Evolutionary conservation across 2,797 vertebrate genomes (phyloP).

Genomic region (Lepidocolaptes lacrymiger): DNA sequence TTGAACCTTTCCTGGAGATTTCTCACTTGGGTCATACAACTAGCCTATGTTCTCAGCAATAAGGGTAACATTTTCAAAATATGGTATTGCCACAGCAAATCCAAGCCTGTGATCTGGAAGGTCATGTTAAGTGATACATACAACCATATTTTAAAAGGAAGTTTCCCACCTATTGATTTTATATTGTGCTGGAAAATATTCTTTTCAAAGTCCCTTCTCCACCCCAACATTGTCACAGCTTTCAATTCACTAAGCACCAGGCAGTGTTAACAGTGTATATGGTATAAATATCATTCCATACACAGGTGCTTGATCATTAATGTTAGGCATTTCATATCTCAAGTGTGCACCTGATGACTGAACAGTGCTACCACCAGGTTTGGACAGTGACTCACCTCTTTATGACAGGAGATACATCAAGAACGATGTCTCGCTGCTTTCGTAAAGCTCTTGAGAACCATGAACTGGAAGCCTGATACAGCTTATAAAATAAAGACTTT

Average conservation of each 20-base stretch:
- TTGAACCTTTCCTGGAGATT: neutral
- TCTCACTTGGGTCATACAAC: neutral
- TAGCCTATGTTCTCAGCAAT: neutral
- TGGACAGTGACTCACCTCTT: neutral
- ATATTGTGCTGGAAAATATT: neutral
- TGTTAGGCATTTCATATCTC: neutral
- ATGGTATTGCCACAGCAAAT: neutral
- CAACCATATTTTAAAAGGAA: neutral
- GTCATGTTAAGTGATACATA: neutral
- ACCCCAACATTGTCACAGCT: neutral
- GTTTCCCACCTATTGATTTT: neutral
- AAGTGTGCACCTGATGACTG: neutral
- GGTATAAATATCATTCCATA: neutral
- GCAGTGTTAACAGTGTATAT: neutral
- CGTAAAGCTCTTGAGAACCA: neutral
- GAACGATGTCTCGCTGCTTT: neutral
- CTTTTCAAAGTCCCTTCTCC: neutral
- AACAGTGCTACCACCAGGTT: neutral
- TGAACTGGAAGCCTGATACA: neutral
- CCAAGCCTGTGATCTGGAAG: neutral
- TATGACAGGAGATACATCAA: neutral
- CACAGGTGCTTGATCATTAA: neutral
- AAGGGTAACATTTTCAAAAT: neutral
- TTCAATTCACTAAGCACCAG: neutral
- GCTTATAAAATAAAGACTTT: neutral